Evolutionary conservation across 2,888 invertebrate genomes (phyloP), one percentile per base, ranked within the genome.

Genomic region (Muschampia plurimacula): DNA sequence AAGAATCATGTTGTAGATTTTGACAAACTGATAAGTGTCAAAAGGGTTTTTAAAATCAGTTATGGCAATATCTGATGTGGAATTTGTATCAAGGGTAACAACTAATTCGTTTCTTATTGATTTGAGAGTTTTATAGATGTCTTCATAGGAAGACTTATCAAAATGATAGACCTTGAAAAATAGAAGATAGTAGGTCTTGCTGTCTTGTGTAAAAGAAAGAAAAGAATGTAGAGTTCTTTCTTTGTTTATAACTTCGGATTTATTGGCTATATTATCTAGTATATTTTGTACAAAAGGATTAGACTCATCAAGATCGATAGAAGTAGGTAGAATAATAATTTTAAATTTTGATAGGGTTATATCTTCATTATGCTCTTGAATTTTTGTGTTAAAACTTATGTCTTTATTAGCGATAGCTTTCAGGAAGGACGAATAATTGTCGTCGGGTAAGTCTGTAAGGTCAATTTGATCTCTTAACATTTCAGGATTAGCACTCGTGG

Each of bases 141-240:
- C 57, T 59, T 28, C 12, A 59, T 59, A 59, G 2, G 57, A 59
- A 59, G 10, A 57, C 28, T 12, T 12, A 12, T 57, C 67, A 55
- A 75, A 75, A 44, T 75, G 72, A 55, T 74, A 71, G 0, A 74
- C 71, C 49, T 76, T 76, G 10, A 32, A 64, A 52, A 71, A 76
- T 28, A 76, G 46, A 39, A 74, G 73, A 28, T 60, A 44, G 15
- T 57, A 57, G 32, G 28, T 8, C 32, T 72, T 71, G 46, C 69
- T 49, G 39, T 72, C 65, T 10, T 52, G 13, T 22, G n/a, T 67
- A 13, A 72, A 55, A 41, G 64, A 65, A 49, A 71, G 36, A 6
- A 55, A 22, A 15, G 72, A 52, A 44, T 74, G 32, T 32, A 75
- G 22, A 12, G 49, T 12, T 70, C 71, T 73, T 55, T 74, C 74